phyloP scores from a whole-genome alignment of 2,113 vertebrate species.

The Oxygymnocypris stewartii region DNA sequence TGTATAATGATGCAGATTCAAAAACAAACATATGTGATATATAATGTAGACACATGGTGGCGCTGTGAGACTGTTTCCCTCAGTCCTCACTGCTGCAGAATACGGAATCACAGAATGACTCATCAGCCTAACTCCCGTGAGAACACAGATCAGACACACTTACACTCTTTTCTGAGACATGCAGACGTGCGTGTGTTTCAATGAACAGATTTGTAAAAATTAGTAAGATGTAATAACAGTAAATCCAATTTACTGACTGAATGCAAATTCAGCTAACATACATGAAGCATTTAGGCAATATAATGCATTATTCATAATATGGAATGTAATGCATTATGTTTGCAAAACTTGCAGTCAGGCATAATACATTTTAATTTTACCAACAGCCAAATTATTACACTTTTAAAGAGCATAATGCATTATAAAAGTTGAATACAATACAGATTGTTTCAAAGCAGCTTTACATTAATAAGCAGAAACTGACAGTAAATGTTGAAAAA shows the following conservation, averaged over 20 bases:
- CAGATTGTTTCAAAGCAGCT: neutral
- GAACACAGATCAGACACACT: constrained; percentile 30
- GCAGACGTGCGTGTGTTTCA: neutral
- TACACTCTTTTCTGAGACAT: constrained; percentile 8
- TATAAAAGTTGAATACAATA: neutral
- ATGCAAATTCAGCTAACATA: neutral
- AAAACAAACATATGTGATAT: neutral
- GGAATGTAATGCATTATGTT: neutral
- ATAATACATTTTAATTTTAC: neutral
- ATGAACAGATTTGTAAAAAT: neutral
- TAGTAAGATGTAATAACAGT: neutral
- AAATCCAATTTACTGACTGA: neutral
- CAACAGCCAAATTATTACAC: neutral
- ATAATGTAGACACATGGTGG: constrained; percentile 33
- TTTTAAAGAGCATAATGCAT: neutral
- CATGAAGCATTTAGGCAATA: neutral
- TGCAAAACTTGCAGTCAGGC: neutral
- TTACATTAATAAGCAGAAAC: neutral
- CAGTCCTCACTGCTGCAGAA: neutral
- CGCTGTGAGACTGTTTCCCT: constrained; percentile 14
- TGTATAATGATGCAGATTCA: neutral
- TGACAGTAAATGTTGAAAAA: neutral
- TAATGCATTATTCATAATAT: neutral
- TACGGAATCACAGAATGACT: constrained; percentile 45
- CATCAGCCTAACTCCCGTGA: constrained; percentile 48